Evolutionary conservation across 2,113 vertebrate species (phyloP).

Genomic region (Sterna hirundo): DNA sequence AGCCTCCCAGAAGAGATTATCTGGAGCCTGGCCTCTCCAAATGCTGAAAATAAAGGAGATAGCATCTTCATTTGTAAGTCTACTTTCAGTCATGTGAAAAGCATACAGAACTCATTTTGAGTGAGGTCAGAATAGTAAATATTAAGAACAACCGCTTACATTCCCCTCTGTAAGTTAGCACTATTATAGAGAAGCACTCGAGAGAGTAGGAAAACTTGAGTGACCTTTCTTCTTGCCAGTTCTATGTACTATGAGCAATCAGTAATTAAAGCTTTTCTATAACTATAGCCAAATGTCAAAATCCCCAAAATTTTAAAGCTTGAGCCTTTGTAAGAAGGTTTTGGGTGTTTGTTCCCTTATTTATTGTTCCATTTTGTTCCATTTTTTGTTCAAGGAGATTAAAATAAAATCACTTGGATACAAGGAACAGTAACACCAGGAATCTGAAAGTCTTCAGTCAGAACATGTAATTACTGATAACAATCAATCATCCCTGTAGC

Average conservation of each 20-base stretch:
- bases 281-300: background rate
- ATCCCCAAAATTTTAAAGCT: background rate
- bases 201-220: background rate
- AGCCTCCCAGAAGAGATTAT: background rate
- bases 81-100: background rate
- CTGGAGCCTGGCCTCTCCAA: background rate
- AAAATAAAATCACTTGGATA: background rate
- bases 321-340: background rate
- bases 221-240: conserved; percentile 14
- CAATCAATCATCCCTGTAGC: background rate
- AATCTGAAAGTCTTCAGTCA: background rate
- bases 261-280: background rate
- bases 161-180: background rate
- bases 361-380: background rate
- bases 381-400: background rate
- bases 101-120: background rate
- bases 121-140: background rate
- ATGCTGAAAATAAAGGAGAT: background rate
- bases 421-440: background rate
- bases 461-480: background rate
- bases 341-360: background rate
- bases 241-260: background rate
- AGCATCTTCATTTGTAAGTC: background rate
- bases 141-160: background rate
- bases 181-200: background rate